Conservation (phyloP, 2,888 invertebrate genomes). For the Chrysolina oricalcia region DNA sequence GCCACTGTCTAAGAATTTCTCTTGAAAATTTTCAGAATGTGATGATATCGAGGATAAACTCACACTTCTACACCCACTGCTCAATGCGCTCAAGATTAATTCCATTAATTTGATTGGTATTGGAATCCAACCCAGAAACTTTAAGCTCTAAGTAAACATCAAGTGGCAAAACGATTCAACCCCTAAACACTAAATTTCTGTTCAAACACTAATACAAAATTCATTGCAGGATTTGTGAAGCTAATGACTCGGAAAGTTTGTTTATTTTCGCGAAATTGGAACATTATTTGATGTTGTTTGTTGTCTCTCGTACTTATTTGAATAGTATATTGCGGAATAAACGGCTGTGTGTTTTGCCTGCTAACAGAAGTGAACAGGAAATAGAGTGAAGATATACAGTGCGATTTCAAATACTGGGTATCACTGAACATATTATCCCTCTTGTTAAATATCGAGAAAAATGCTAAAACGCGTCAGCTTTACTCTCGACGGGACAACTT, state of each 20-base stretch:
- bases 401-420: no score
- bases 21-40: not conserved
- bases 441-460: no score
- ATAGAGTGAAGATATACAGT: not conserved
- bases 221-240: constrained; percentile 50
- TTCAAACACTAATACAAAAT: constrained; percentile 52
- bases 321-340: constrained; percentile 20
- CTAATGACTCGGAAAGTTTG: constrained; percentile 50
- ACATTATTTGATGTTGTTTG: constrained; percentile 50
- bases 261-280: constrained; percentile 47
- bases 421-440: no score
- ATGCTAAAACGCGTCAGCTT: no score
- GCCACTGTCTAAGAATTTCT: no score
- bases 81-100: not conserved
- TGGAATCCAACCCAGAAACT: constrained; percentile 7
- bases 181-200: constrained; percentile 48
- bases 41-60: not conserved
- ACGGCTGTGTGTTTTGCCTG: not conserved
- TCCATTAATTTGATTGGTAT: constrained; percentile 7
- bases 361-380: not conserved
- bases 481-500: no score
- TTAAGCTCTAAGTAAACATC: constrained; percentile 44
- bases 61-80: not conserved
- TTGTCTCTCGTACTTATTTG: constrained; percentile 42
- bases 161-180: constrained; percentile 45